A percentile compares a stretch with the other conserved stretches of the same genome.
These are phyloP conservation scores for Whitmania pigra DNA, from an alignment of 1,140 invertebrate genomes.

Conservation along the genomic window DNA sequence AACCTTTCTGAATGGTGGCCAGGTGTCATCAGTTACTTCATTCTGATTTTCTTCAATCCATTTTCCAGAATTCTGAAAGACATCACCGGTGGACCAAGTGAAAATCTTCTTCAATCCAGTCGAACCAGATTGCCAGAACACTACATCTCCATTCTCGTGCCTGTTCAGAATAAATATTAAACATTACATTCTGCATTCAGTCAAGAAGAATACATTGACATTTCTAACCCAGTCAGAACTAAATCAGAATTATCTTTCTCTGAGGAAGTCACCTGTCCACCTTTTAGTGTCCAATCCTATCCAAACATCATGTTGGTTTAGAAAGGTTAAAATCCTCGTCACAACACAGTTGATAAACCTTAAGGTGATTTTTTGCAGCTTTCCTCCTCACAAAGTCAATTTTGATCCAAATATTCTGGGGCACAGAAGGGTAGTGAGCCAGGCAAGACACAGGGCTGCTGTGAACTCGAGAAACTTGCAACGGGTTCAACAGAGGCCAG, in stretches of 20 bases:
- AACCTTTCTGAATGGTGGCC: slow-evolving; percentile 79
- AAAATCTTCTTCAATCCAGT: slow-evolving; percentile 68
- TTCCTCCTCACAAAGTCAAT: slow-evolving; percentile 8
- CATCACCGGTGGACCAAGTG: slow-evolving; percentile 64
- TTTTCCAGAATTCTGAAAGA: slow-evolving; percentile 52
- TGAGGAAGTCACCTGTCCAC: no score
- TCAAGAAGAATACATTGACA: no score
- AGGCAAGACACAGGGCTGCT: slow-evolving; percentile 4
- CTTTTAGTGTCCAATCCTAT: no score
- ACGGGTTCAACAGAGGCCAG: slow-evolving; percentile 65
- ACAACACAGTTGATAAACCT: no score
- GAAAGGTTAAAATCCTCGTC: no score
- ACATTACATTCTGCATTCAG: not conserved
- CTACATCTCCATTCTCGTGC: slow-evolving; percentile 87
- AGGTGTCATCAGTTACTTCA: slow-evolving; percentile 41
- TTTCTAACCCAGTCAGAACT: no score
- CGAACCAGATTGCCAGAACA: slow-evolving; percentile 79
- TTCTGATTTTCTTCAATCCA: slow-evolving; percentile 35
- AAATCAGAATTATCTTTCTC: no score
- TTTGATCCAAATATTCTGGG: slow-evolving; percentile 14
- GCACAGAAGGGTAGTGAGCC: slow-evolving; percentile 61
- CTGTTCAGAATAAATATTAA: slow-evolving; percentile 37
- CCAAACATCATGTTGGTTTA: no score
- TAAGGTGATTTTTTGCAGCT: no score
- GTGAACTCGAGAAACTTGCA: slow-evolving; percentile 54